These are phyloP conservation scores for Meriones unguiculatus DNA, from an alignment of 2,113 vertebrate genomes.

Conservation along the genomic window DNA sequence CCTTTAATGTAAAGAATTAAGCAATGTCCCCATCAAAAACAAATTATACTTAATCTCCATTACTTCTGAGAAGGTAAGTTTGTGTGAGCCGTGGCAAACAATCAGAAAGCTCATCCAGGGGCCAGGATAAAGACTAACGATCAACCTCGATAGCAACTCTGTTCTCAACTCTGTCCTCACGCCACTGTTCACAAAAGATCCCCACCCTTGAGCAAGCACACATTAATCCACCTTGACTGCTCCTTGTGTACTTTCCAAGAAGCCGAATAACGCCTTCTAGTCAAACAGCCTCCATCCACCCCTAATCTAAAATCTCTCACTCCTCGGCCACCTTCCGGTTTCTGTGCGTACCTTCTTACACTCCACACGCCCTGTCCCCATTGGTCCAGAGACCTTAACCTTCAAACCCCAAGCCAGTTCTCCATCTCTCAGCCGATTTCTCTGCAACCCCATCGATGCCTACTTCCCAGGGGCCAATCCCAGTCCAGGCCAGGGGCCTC, in stretches of 20 bases:
- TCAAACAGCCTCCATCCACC: slow-evolving; percentile 14
- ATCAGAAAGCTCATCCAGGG: not conserved
- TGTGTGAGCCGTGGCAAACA: not conserved
- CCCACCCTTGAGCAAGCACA: slow-evolving; percentile 36
- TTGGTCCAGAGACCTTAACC: not conserved
- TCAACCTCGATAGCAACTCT: not conserved
- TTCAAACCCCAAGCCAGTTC: slow-evolving; percentile 42
- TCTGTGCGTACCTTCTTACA: not conserved
- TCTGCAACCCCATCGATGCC: not conserved
- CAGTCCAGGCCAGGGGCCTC: not conserved
- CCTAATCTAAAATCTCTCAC: slow-evolving; percentile 18
- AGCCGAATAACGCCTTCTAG: slow-evolving; percentile 4
- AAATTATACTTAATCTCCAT: not conserved
- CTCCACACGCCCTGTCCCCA: slow-evolving; percentile 20
- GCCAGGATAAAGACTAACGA: not conserved
- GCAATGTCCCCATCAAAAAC: not conserved
- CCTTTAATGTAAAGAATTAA: not conserved
- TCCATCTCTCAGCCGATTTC: not conserved
- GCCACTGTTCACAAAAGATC: slow-evolving; percentile 31
- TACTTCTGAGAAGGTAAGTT: not conserved
- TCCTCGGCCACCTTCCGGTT: slow-evolving; percentile 48
- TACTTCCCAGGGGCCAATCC: not conserved
- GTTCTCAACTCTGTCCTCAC: not conserved
- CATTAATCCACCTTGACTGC: not conserved
- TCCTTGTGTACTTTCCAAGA: not conserved